Evolutionary conservation across 2,113 vertebrate genomes (phyloP).

Genomic region (Gobio gobio): DNA sequence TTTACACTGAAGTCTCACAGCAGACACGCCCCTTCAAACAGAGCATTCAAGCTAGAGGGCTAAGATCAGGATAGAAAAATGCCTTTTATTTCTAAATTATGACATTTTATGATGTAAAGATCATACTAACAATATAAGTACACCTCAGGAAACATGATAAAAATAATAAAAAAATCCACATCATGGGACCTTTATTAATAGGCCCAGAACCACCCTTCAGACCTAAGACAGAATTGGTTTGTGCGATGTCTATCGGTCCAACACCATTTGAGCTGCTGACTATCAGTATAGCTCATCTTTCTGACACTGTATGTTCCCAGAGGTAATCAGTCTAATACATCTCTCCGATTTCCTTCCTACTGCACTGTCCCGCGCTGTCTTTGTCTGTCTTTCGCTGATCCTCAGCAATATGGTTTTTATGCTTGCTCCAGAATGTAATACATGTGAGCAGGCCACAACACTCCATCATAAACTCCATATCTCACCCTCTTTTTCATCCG

Average conservation of each 20-base stretch:
- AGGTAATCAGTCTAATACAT: constrained; percentile 4
- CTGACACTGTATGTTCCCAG: not conserved
- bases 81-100: no score
- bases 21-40: no score
- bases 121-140: no score
- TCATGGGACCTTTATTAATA: not conserved
- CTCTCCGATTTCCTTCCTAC: not conserved
- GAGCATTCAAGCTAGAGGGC: no score
- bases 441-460: not conserved
- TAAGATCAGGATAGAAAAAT: no score
- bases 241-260: not conserved
- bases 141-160: no score
- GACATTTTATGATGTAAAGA: no score
- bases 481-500: not conserved
- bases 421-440: constrained; percentile 2
- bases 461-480: constrained; percentile 16
- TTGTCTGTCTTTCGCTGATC: not conserved
- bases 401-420: not conserved
- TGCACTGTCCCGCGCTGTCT: not conserved
- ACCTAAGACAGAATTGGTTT: not conserved
- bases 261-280: not conserved
- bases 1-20: no score
- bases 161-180: no score
- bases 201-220: not conserved
- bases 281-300: constrained; percentile 3